These are phyloP conservation scores for Cataglyphis altisquamis DNA, from an alignment of 2,888 invertebrate genomes.

Conservation along the genomic window DNA sequence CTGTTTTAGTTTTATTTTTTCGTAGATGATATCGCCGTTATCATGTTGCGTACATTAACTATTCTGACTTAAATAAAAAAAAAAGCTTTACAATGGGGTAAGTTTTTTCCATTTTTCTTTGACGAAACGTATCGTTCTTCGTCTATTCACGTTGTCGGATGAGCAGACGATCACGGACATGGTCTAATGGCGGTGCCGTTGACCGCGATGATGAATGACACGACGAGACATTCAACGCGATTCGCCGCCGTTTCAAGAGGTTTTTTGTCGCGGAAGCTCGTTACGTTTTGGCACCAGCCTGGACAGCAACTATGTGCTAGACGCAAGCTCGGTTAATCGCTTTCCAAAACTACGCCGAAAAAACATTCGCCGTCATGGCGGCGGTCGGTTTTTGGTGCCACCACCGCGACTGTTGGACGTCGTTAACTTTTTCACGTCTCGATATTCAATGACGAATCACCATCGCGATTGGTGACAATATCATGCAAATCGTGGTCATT, in stretches of 20 bases:
- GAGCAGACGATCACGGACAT: conserved; percentile 58
- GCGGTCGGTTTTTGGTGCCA: conserved; percentile 70
- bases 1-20: neutral
- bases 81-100: neutral
- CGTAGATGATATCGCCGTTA: neutral
- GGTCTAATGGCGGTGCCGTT: conserved; percentile 66
- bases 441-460: conserved; percentile 54
- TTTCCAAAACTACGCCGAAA: conserved; percentile 74
- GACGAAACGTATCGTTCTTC: conserved; percentile 26
- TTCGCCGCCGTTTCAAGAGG: conserved; percentile 66
- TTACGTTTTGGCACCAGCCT: conserved; percentile 80
- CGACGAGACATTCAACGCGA: conserved; percentile 70
- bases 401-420: conserved; percentile 62
- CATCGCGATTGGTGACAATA: conserved; percentile 27
- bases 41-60: conserved; percentile 20
- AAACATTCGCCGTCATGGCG: conserved; percentile 65
- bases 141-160: conserved; percentile 59
- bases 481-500: conserved; percentile 48
- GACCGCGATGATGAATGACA: conserved; percentile 77
- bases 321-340: conserved; percentile 78
- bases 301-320: conserved; percentile 74
- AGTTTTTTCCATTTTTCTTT: conserved; percentile 28
- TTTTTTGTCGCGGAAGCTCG: conserved; percentile 76
- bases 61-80: conserved; percentile 5
- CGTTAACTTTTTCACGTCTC: conserved; percentile 53